These are phyloP conservation scores for Camponotus pennsylvanicus DNA, from an alignment of 1,140 invertebrate species.

Conservation along the genomic window DNA sequence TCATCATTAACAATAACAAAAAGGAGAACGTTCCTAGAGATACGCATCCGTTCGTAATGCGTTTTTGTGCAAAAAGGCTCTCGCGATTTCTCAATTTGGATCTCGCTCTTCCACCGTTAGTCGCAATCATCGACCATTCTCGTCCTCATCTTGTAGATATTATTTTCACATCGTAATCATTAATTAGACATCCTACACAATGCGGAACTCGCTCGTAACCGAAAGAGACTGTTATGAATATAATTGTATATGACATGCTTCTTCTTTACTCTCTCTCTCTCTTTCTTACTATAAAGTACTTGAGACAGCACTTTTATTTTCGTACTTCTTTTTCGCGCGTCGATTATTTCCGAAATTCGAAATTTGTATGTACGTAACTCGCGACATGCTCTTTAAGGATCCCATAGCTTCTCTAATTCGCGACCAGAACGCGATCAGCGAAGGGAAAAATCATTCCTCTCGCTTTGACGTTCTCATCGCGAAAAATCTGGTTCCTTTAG, in stretches of 20 bases:
- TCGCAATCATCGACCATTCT: constrained; percentile 75
- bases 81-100: constrained; percentile 71
- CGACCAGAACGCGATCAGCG: constrained; percentile 12
- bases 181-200: constrained; percentile 81
- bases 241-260: constrained; percentile 57
- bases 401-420: constrained; percentile 65
- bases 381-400: constrained; percentile 75
- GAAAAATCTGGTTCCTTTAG: constrained; percentile 39
- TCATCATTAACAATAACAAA: constrained; percentile 47
- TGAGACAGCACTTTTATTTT: constrained; percentile 38
- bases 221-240: constrained; percentile 83
- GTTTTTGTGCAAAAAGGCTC: constrained; percentile 71
- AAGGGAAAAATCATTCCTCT: not conserved
- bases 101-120: constrained; percentile 70
- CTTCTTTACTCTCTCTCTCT: constrained; percentile 69
- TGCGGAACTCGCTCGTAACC: constrained; percentile 85
- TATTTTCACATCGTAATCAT: constrained; percentile 73
- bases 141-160: constrained; percentile 66
- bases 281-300: constrained; percentile 61
- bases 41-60: constrained; percentile 40
- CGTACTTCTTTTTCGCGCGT: constrained; percentile 62
- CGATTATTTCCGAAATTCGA: constrained; percentile 67
- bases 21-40: constrained; percentile 60
- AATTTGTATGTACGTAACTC: constrained; percentile 70
- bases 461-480: not conserved